phyloP scores from a whole-genome alignment of 2,113 vertebrate species.

The Onychorhynchus coronatus region DNA sequence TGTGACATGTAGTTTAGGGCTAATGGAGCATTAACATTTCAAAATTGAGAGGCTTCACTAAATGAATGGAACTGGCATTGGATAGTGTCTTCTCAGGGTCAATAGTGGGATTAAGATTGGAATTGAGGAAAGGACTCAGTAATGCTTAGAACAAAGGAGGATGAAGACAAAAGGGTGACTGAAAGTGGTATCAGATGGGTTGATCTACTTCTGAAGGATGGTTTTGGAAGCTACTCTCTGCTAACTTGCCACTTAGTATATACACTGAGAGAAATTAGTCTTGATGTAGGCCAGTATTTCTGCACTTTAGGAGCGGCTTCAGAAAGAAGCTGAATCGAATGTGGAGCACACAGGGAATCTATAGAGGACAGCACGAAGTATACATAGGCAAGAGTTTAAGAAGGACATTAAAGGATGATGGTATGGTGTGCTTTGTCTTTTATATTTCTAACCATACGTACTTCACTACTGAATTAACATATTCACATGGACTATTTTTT shows the following conservation, averaged over 20 bases:
- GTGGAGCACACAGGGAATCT: too few species aligned
- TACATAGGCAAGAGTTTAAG: neutral
- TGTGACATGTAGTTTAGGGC: neutral
- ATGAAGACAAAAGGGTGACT: neutral
- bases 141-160: neutral
- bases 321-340: neutral
- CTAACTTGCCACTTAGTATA: neutral
- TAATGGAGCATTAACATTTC: neutral
- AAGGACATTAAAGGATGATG: neutral
- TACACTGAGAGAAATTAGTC: neutral
- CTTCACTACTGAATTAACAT: neutral
- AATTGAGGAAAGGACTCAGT: neutral
- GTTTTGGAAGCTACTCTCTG: neutral
- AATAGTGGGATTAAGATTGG: fast-evolving
- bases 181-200: neutral
- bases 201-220: neutral
- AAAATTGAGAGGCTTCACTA: neutral
- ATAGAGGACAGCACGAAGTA: neutral
- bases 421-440: neutral
- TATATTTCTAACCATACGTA: neutral
- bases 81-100: neutral
- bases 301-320: neutral
- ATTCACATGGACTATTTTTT: neutral
- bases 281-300: neutral
- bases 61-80: neutral